Base-by-base conservation (phyloP, 2,888 invertebrate genomes). In the Eledone cirrhosa region DNA sequence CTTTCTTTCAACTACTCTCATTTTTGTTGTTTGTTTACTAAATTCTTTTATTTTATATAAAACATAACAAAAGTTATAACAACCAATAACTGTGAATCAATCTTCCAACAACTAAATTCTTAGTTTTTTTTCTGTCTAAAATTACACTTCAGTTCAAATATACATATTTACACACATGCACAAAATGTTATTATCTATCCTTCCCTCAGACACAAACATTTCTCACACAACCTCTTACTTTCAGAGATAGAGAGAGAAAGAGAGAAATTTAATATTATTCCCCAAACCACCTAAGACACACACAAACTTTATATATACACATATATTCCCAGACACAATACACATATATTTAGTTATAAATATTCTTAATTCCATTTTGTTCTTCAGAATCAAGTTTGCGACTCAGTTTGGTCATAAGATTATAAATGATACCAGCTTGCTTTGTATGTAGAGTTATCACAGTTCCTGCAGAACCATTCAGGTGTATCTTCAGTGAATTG, bases 371-470 rank as follows among this genome's bases (percentile, higher is more conserved):
- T 33, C 72, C 41, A 72, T 72, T 72, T 33, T n/a, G n/a, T 41
- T 72, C 33, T 3, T 72, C 33, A 41, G 33, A 31, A 29, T 24
- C 67, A 29, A 83, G 83, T 79, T 86, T 85, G 27, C 85, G 84
- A 47, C 85, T 82, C 72, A 88, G 80, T 81, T 88, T 88, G 53
- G 83, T 82, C 87, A 88, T 88, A 8, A 88, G 81, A 75, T 85
- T 84, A 67, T 84, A 83, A 24, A 88, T 88, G 72, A 88, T 84
- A 13, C 87, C 88, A 24, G 88, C 88, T 78, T 88, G 88, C 75
- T 86, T 86, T 29, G 88, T 87, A 19, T 83, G 82, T 33, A 88
- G 81, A 72, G 84, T 85, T n/a, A 85, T 81, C 29, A 81, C 78
- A 14, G 83, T 81, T 27, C 83, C 78, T 22, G 82, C 77, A 3